phyloP scores from a whole-genome alignment of 2,113 vertebrate species.

The Notiomystis cincta region DNA sequence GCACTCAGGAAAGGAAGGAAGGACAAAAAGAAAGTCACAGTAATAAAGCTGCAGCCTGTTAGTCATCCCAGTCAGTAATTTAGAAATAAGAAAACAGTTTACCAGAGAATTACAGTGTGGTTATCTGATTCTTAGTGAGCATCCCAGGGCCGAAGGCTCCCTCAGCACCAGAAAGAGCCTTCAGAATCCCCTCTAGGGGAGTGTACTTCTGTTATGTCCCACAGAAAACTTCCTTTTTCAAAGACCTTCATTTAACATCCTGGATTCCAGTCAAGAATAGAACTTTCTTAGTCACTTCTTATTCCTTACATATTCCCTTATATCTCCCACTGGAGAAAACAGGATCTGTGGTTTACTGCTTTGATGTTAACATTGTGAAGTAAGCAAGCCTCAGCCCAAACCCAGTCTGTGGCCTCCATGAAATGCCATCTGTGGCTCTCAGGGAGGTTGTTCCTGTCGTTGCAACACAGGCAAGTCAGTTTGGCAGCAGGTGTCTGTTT shows the following conservation, averaged over 20 bases:
- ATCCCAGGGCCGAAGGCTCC: not conserved
- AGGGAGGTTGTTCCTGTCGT: rapidly evolving
- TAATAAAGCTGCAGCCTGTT: not conserved
- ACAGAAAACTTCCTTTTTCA: not conserved
- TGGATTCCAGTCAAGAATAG: not conserved
- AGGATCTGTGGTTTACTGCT: not conserved
- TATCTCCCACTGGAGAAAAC: not conserved
- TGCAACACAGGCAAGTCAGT: not conserved
- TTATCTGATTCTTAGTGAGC: constrained; percentile 32
- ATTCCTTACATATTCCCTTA: not conserved
- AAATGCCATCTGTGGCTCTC: not conserved
- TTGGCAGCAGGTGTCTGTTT: not conserved
- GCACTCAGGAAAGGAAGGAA: not conserved
- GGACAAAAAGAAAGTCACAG: not conserved
- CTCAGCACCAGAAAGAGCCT: not conserved
- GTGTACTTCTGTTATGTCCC: not conserved
- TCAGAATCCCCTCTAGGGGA: not conserved
- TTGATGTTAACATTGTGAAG: not conserved
- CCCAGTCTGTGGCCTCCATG: not conserved
- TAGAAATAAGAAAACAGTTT: constrained; percentile 50
- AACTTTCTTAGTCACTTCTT: not conserved
- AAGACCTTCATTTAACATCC: not conserved
- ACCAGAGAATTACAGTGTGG: constrained; percentile 46
- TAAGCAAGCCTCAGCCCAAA: not conserved
- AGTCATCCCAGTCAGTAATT: constrained; percentile 37